Conservation (phyloP, 2,888 invertebrate genomes). For the Zelleria hepariella region DNA sequence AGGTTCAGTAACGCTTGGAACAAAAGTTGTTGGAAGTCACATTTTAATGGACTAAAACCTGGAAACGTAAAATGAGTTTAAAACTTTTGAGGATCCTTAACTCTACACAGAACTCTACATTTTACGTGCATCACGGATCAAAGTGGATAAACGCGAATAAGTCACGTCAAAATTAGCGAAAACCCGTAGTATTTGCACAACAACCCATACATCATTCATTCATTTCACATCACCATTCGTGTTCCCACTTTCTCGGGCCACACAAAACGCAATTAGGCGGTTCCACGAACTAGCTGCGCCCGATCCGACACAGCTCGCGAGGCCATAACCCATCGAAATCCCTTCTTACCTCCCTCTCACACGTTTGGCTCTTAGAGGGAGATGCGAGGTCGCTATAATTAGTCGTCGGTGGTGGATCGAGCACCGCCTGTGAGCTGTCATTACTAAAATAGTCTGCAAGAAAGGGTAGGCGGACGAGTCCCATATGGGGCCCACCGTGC, state of each 20-base stretch:
- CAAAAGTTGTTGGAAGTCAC: no score
- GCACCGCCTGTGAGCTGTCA: conserved; percentile 64
- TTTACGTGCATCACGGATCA: no score
- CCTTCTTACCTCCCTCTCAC: neutral
- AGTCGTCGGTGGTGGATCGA: neutral
- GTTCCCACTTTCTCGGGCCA: conserved; percentile 7
- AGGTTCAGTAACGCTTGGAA: no score
- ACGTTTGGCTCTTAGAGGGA: neutral
- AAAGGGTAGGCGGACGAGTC: conserved; percentile 64
- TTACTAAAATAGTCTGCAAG: conserved; percentile 67
- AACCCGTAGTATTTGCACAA: no score
- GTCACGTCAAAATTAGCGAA: no score
- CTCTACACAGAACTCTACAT: no score
- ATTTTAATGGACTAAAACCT: no score
- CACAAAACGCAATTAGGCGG: conserved; percentile 8
- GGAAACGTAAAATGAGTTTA: no score
- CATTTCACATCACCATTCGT: neutral
- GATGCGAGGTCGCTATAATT: neutral
- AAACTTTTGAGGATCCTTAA: no score
- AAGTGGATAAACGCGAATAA: no score
- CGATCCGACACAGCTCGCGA: neutral
- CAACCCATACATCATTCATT: no score
- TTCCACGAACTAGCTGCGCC: neutral
- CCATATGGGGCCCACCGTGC: conserved; percentile 50
- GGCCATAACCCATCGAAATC: no score